phyloP scores from a whole-genome alignment of 1,140 invertebrate species.

The Bombus polaris region DNA sequence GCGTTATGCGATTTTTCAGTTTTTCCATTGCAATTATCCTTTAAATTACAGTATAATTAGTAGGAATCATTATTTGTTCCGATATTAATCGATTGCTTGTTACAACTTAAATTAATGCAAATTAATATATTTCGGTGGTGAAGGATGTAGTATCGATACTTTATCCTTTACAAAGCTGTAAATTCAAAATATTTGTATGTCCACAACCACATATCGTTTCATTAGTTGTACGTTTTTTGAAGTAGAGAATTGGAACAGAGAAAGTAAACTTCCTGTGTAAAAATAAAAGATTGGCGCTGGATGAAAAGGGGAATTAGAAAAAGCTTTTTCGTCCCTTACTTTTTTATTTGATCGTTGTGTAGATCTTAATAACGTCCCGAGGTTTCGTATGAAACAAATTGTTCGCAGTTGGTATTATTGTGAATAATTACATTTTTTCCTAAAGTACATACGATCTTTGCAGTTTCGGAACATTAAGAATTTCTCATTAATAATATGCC shows the following conservation, averaged over 20 bases:
- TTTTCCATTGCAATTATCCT: too few relatives aligned
- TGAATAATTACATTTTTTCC: neutral
- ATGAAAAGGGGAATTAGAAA: neutral
- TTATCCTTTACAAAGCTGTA: neutral
- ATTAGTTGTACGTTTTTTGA: neutral
- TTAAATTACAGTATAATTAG: neutral
- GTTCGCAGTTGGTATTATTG: neutral
- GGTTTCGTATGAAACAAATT: neutral
- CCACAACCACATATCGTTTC: neutral
- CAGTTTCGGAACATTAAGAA: too few relatives aligned
- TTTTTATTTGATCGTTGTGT: neutral
- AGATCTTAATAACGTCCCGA: neutral
- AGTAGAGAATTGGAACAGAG: neutral
- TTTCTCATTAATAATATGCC: too few relatives aligned
- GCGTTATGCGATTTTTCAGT: neutral
- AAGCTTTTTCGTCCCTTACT: neutral
- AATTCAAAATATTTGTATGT: neutral
- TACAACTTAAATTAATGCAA: too few relatives aligned
- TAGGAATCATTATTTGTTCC: neutral
- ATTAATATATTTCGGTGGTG: neutral
- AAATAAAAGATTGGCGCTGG: neutral
- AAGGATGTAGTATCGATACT: neutral
- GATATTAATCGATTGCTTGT: too few relatives aligned
- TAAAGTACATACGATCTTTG: neutral
- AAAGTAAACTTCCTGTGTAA: neutral